Base-by-base conservation (phyloP, 2,797 vertebrate genomes). In the Sciurus carolinensis region DNA sequence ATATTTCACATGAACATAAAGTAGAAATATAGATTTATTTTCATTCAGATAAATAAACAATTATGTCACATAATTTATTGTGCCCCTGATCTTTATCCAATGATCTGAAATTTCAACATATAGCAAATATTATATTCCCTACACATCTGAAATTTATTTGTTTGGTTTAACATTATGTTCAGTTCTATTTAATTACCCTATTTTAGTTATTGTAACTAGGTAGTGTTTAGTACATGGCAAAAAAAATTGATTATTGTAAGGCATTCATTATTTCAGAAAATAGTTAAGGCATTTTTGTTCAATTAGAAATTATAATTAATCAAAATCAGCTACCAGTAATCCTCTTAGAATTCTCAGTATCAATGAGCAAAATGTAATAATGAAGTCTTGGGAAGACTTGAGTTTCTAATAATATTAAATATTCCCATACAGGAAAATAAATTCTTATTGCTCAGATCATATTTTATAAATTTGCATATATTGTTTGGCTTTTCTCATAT, bases 1-100 rank as follows among this genome's bases (percentile, higher is more conserved):
- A 81, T 44, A 93, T 67, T 80, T 96, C 6, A 72, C 7, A 87
- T 54, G 28, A 57, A 66, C 33, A 52, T 77, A 14, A 86, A 54
- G 10, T 50, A 67, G 10, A 94, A 85, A 87, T 73, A 57, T 39
- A 85, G 84, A 59, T 66, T 88, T 82, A 83, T 62, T 80, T 94
- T 44, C 3, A 92, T 84, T 95, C 44, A 95, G 59, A 67, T 90
- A 22, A 72, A 36, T 76, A 95, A 88, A 3, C 24, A 93, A 64
- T 81, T 95, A 42, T 83, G 24, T 73, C 69, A 73, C 3, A 5
- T 64, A 33, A 77, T 66, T 85, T 88, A 76, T n/a, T 62, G 5
- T 86, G 71, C 4, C 33, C 5, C 93, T 87, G 4, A 44, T 39
- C 13, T 3, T 75, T 75, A 80, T 7, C 33, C 7, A 87, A 18